These are phyloP conservation scores for Zootermopsis nevadensis DNA, from an alignment of 2,888 invertebrate genomes.

Conservation along the genomic window DNA sequence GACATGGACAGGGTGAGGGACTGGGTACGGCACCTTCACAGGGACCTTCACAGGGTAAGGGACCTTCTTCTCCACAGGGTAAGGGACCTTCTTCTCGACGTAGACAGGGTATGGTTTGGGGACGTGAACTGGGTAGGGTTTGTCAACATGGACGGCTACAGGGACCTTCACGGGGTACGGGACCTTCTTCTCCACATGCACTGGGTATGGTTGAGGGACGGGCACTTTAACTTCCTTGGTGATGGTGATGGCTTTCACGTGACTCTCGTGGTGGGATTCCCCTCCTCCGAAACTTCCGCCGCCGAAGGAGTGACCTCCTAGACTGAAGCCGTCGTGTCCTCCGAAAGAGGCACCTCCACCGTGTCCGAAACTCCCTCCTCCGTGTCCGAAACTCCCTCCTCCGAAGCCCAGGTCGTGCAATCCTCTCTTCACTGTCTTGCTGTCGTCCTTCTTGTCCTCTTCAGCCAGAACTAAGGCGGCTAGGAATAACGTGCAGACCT, in stretches of 20 bases:
- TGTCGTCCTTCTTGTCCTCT: conserved; percentile 26
- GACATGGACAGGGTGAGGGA: conserved; percentile 31
- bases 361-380: not conserved
- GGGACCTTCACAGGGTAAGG: conserved; percentile 37
- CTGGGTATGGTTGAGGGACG: conserved; percentile 33
- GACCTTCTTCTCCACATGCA: conserved; percentile 32
- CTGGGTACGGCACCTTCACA: conserved; percentile 21
- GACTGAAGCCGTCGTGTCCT: not conserved
- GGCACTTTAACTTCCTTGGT: conserved; percentile 40
- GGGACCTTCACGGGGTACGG: conserved; percentile 29
- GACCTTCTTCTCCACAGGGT: conserved; percentile 38
- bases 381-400: too few relatives aligned
- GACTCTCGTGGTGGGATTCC: not conserved
- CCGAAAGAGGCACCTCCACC: not conserved
- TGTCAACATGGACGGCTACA: conserved; percentile 20
- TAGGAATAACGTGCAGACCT: not conserved
- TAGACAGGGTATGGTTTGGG: conserved; percentile 36
- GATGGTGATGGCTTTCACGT: conserved; percentile 29
- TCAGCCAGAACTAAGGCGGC: not conserved
- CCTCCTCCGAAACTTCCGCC: not conserved
- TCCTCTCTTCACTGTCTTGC: conserved; percentile 16
- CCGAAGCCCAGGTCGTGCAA: conserved; percentile 24
- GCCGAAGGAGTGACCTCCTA: not conserved
- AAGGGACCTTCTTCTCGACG: conserved; percentile 32
- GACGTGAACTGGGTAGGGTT: conserved; percentile 28